Percentiles rank a stretch among this genome's conserved stretches.
These are phyloP conservation scores for Drosophila kanapiae DNA, from an alignment of 1,140 invertebrate species.

Conservation along the genomic window DNA sequence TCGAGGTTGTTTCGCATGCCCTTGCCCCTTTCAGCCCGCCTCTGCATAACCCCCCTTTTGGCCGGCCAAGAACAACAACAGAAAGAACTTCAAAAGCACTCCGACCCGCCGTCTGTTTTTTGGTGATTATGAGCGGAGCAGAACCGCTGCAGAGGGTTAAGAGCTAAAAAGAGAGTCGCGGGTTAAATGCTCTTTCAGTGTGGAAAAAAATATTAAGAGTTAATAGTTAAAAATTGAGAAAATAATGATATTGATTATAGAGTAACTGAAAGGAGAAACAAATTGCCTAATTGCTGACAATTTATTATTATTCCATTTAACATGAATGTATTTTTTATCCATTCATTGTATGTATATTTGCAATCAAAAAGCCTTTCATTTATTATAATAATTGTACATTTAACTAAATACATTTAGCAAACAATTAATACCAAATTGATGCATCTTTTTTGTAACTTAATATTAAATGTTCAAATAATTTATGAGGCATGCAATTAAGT, in stretches of 20 bases:
- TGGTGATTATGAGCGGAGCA: slow-evolving; percentile 79
- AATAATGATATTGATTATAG: no score
- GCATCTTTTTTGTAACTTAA: background rate
- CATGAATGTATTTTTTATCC: background rate
- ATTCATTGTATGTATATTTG: background rate
- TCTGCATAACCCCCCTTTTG: slow-evolving; percentile 20
- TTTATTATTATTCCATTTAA: background rate
- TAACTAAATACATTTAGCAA: background rate
- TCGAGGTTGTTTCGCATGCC: slow-evolving; percentile 64
- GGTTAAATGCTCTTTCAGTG: slow-evolving; percentile 24
- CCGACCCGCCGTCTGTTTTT: slow-evolving; percentile 66
- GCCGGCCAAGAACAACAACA: slow-evolving; percentile 29
- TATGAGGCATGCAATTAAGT: background rate
- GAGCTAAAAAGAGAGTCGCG: slow-evolving; percentile 2
- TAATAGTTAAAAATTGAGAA: no score
- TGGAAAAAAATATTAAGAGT: no score
- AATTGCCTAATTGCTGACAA: no score
- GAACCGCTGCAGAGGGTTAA: slow-evolving; percentile 41
- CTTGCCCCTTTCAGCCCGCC: slow-evolving; percentile 25
- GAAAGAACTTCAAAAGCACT: slow-evolving; percentile 80
- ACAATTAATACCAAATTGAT: background rate
- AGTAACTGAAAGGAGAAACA: no score
- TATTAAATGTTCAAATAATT: background rate
- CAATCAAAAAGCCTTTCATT: background rate
- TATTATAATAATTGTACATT: background rate